phyloP scores from a whole-genome alignment of 2,797 vertebrate species.

The Lagorchestes hirsutus region DNA sequence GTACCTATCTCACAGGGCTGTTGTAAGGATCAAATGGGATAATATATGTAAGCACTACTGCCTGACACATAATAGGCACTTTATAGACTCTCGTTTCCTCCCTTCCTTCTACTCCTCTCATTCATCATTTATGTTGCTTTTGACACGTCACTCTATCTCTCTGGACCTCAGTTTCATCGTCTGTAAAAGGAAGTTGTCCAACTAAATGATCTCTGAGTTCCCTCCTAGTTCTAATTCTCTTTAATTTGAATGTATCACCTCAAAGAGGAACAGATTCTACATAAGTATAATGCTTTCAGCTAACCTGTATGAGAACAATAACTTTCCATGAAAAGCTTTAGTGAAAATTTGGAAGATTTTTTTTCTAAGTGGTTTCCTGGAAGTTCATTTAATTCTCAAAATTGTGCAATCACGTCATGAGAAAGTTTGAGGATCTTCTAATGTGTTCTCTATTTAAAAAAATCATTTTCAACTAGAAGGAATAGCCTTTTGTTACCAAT shows the following conservation, averaged over 20 bases:
- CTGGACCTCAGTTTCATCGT: neutral
- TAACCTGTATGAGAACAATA: neutral
- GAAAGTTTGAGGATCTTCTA: neutral
- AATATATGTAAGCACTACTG: neutral
- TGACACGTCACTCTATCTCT: neutral
- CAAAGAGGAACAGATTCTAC: neutral
- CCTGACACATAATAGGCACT: neutral
- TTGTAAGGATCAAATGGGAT: neutral
- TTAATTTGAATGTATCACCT: neutral
- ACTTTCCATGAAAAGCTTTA: neutral
- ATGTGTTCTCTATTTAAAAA: neutral
- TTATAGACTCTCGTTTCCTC: neutral
- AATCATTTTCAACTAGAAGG: neutral
- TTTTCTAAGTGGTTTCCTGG: neutral
- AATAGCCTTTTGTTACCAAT: neutral
- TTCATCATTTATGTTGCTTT: neutral
- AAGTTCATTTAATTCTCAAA: neutral
- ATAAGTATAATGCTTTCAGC: neutral
- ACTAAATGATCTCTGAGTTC: neutral
- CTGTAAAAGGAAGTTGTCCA: neutral
- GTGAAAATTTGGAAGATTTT: neutral
- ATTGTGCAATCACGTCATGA: neutral
- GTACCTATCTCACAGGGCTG: neutral
- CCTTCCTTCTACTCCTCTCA: neutral
- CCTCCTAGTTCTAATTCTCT: neutral